Conservation (phyloP, 2,113 vertebrate genomes). For the Erpornis zantholeuca region DNA sequence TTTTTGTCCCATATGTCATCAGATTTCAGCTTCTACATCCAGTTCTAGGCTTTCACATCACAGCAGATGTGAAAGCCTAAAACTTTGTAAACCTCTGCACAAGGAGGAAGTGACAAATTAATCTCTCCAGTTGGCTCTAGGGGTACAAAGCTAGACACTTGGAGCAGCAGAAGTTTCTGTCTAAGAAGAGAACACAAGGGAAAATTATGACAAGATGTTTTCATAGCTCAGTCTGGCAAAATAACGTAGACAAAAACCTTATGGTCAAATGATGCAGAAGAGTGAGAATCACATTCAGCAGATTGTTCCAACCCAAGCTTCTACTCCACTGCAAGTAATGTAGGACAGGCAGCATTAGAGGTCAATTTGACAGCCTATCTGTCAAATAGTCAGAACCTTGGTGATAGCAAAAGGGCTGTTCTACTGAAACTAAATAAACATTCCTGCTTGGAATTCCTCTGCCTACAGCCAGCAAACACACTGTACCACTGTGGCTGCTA, state of each 20-base stretch:
- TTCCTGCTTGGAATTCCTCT: constrained; percentile 26
- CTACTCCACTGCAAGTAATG: neutral
- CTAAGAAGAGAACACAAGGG: neutral
- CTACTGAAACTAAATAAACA: neutral
- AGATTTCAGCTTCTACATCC: neutral
- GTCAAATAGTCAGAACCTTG: neutral
- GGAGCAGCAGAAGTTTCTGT: neutral
- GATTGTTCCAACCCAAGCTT: neutral
- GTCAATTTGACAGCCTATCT: neutral
- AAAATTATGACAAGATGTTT: neutral
- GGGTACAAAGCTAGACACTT: neutral
- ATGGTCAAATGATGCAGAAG: neutral
- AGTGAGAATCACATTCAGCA: neutral
- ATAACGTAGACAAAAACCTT: neutral
- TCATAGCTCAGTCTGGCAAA: neutral
- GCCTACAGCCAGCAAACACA: neutral
- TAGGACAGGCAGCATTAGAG: neutral
- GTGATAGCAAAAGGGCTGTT: neutral
- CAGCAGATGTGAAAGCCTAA: neutral
- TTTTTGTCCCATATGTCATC: neutral
- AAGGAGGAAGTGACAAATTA: neutral
- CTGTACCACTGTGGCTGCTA: neutral
- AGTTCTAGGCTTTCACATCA: neutral
- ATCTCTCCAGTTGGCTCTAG: neutral
- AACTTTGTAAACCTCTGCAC: neutral